phyloP scores from a whole-genome alignment of 2,113 vertebrate species.

The Ia io region DNA sequence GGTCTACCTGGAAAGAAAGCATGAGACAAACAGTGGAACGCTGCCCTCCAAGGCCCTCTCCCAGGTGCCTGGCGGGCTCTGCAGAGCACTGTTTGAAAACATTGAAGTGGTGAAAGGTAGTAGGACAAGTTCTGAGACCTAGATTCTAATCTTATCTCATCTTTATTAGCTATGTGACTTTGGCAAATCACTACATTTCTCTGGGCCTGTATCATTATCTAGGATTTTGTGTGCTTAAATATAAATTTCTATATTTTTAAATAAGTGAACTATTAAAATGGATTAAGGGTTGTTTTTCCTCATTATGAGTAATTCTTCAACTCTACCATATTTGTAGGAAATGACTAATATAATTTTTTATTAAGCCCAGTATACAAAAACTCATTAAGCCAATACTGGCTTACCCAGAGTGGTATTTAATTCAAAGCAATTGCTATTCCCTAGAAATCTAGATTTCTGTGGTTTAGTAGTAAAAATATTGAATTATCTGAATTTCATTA shows the following conservation, averaged over 20 bases:
- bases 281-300: conserved; percentile 42
- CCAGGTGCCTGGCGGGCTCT: too few relatives aligned
- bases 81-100: neutral
- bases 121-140: neutral
- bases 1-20: neutral
- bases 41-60: neutral
- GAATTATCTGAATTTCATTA: conserved; percentile 54
- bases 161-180: neutral
- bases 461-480: conserved; percentile 46
- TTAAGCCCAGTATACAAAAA: conserved; percentile 57
- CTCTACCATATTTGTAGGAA: conserved; percentile 53
- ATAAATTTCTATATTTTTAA: conserved; percentile 59
- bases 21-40: neutral
- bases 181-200: conserved; percentile 22
- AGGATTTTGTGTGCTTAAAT: conserved; percentile 31
- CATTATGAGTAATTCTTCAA: conserved; percentile 58
- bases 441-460: conserved; percentile 58
- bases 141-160: neutral
- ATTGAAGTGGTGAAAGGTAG: neutral
- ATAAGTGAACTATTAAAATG: conserved; percentile 47
- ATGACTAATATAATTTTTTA: conserved; percentile 51
- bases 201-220: neutral
- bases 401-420: conserved; percentile 57
- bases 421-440: conserved; percentile 54
- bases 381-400: conserved; percentile 42